These are phyloP conservation scores for Selene dorsalis DNA, from an alignment of 2,797 vertebrate genomes.

Conservation along the genomic window DNA sequence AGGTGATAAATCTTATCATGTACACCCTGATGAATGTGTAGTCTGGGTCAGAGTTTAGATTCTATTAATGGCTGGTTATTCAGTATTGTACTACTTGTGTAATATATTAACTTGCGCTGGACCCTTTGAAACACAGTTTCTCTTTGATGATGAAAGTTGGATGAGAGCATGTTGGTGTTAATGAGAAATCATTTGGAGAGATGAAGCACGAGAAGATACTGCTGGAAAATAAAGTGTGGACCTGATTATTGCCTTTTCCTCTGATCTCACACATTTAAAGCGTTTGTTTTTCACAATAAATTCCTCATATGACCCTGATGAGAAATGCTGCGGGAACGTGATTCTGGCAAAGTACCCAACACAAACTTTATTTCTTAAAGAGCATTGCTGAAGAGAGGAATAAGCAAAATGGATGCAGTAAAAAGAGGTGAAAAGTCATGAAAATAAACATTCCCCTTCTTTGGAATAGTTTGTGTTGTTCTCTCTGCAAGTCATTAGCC, in stretches of 20 bases:
- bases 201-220: background rate
- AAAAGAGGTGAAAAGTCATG: slow-evolving; percentile 42
- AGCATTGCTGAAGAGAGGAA: slow-evolving; percentile 13
- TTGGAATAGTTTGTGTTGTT: slow-evolving; percentile 58
- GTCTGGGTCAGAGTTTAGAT: slow-evolving; percentile 45
- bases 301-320: slow-evolving; percentile 15
- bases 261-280: background rate
- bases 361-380: slow-evolving; percentile 25
- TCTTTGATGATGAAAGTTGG: slow-evolving; percentile 26
- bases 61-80: slow-evolving; percentile 38
- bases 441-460: slow-evolving; percentile 67
- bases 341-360: slow-evolving; percentile 14
- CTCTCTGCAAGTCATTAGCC: slow-evolving; percentile 44
- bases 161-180: background rate
- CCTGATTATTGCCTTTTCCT: slow-evolving; percentile 9
- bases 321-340: slow-evolving; percentile 19
- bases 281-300: background rate
- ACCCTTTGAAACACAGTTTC: background rate
- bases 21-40: slow-evolving; percentile 34
- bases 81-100: slow-evolving; percentile 1
- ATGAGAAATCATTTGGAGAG: background rate
- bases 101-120: slow-evolving; percentile 21
- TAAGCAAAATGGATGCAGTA: slow-evolving; percentile 21
- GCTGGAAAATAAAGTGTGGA: background rate
- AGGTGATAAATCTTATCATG: slow-evolving; percentile 55